These are phyloP conservation scores for Anastatus disparis DNA, from an alignment of 1,140 invertebrate species.

Conservation along the genomic window DNA sequence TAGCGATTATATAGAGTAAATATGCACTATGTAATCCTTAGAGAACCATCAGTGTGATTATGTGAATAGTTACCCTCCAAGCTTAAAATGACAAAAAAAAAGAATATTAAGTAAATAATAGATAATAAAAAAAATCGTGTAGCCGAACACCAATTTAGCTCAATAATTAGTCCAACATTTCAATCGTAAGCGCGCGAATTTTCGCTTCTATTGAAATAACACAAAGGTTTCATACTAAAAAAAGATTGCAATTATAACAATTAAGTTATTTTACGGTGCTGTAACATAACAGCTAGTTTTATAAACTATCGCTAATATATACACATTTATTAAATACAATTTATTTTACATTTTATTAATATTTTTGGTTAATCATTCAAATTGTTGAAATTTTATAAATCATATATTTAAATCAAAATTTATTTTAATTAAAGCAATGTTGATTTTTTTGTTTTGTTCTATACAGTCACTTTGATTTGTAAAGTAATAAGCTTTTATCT, in stretches of 20 bases:
- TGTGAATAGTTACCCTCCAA: constrained; percentile 55
- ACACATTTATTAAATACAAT: no score
- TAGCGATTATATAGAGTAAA: background rate
- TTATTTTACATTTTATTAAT: no score
- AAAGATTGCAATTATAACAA: no score
- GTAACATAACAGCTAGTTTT: constrained; percentile 8
- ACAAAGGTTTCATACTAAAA: constrained; percentile 34
- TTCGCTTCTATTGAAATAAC: background rate
- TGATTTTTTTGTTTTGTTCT: no score
- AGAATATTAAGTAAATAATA: background rate
- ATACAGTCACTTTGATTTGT: no score
- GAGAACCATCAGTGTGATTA: constrained; percentile 61
- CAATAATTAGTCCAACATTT: constrained; percentile 42
- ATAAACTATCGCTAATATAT: background rate
- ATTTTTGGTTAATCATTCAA: no score
- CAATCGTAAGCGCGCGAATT: constrained; percentile 41
- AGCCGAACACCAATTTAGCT: no score
- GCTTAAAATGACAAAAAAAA: background rate
- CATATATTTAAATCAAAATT: no score
- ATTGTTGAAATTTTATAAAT: no score
- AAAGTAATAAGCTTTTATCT: no score
- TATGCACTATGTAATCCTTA: constrained; percentile 53
- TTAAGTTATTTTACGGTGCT: constrained; percentile 5
- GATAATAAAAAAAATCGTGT: constrained; percentile 47
- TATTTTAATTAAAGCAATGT: no score